Conservation (phyloP, 2,113 vertebrate species). For the Oreochromis tanganicae region DNA sequence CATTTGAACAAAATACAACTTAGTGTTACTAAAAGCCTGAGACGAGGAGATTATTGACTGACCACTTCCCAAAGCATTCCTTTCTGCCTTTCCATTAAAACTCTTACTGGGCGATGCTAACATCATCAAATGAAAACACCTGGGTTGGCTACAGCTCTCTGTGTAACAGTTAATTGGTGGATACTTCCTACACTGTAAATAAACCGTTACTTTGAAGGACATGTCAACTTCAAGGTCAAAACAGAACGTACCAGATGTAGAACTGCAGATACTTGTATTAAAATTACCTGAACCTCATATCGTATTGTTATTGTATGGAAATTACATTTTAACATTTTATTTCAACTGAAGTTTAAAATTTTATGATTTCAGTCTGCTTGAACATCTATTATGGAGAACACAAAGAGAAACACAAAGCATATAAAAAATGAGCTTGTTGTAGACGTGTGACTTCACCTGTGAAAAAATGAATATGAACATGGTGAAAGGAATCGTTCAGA, state of each 20-base stretch:
- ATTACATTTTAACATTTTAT: too few species aligned
- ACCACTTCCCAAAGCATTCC: fast-evolving
- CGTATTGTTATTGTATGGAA: too few species aligned
- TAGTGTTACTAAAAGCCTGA: neutral
- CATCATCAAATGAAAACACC: neutral
- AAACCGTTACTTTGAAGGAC: neutral
- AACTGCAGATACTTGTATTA: neutral
- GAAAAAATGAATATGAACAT: neutral
- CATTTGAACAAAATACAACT: neutral
- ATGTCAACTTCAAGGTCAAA: neutral
- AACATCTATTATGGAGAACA: neutral
- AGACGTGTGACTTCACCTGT: neutral
- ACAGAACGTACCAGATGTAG: neutral
- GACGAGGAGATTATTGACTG: neutral
- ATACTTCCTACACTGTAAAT: neutral
- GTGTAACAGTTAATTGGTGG: fast-evolving
- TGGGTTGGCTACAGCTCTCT: neutral
- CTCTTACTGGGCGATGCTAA: neutral
- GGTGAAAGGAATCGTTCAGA: neutral
- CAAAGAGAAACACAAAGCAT: neutral
- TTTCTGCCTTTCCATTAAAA: neutral
- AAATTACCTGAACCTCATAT: too few species aligned
- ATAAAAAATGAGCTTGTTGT: neutral
- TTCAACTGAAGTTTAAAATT: too few species aligned
- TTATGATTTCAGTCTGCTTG: neutral